Conservation (phyloP, 1,140 invertebrate species). For the Batillaria attramentaria region DNA sequence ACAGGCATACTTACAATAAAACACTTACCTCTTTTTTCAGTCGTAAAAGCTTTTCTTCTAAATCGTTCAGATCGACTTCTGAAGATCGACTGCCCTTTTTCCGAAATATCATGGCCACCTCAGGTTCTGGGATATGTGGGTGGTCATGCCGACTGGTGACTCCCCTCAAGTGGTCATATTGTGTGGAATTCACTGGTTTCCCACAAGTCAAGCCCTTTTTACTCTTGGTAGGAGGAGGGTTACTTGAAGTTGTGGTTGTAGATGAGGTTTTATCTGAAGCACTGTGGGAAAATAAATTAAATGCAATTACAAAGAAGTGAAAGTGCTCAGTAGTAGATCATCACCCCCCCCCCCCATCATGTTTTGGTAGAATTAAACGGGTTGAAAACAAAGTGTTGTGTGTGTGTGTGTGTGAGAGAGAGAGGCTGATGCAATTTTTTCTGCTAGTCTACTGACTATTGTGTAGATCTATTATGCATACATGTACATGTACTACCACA, state of each 20-base stretch:
- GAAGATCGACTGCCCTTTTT: constrained; percentile 78
- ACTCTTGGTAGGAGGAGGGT: no score
- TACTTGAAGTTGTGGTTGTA: no score
- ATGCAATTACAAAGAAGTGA: no score
- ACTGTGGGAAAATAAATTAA: no score
- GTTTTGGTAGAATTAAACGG: neutral
- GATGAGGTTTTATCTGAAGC: constrained; percentile 4
- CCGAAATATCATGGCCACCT: constrained; percentile 84
- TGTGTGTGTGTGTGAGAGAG: neutral
- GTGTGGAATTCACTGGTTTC: constrained; percentile 88
- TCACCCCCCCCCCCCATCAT: no score
- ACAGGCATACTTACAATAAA: no score
- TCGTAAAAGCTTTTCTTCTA: constrained; percentile 85
- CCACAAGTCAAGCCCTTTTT: constrained; percentile 81
- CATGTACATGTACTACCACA: no score
- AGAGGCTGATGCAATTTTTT: neutral
- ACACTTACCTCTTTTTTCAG: constrained; percentile 79
- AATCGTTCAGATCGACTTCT: constrained; percentile 83
- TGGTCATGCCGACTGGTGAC: constrained; percentile 83
- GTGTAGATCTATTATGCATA: no score
- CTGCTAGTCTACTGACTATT: neutral
- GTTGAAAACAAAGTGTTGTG: neutral
- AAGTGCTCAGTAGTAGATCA: no score
- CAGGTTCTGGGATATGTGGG: constrained; percentile 79
- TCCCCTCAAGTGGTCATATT: constrained; percentile 87